These are phyloP conservation scores for Dolichotis patagonum DNA, from an alignment of 2,113 vertebrate genomes.

Conservation along the genomic window DNA sequence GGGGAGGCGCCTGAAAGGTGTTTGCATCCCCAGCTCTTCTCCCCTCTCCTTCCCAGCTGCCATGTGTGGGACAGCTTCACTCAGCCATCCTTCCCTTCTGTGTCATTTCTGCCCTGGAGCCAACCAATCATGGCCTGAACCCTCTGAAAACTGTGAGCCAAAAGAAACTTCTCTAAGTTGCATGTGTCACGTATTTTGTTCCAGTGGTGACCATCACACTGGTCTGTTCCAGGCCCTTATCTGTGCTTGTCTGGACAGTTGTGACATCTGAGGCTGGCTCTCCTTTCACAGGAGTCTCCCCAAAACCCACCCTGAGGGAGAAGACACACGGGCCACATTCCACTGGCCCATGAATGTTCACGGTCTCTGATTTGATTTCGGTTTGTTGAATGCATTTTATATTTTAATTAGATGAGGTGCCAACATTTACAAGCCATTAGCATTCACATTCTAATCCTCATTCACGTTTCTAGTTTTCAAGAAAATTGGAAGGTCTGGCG, in stretches of 20 bases:
- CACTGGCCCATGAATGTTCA: background rate
- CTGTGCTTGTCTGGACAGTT: background rate
- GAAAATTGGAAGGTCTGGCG: background rate
- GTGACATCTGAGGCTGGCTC: background rate
- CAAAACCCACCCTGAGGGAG: background rate
- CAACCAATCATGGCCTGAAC: background rate
- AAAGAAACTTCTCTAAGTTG: background rate
- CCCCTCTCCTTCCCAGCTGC: background rate
- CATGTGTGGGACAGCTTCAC: background rate
- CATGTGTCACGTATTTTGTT: background rate
- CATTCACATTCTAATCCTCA: background rate
- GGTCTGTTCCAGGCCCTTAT: background rate
- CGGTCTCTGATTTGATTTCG: background rate
- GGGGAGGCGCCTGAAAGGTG: background rate
- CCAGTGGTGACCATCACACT: background rate
- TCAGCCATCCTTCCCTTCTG: background rate
- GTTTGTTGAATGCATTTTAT: constrained; percentile 10
- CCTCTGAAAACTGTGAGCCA: background rate
- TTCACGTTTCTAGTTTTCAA: background rate
- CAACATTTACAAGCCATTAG: background rate
- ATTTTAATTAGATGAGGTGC: constrained; percentile 10
- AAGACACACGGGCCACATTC: background rate
- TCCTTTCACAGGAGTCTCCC: background rate
- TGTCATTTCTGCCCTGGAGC: background rate
- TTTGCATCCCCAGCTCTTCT: background rate